phyloP scores from a whole-genome alignment of 53 echinoderm and acorn worm species.

The Echinometra lucunter region DNA sequence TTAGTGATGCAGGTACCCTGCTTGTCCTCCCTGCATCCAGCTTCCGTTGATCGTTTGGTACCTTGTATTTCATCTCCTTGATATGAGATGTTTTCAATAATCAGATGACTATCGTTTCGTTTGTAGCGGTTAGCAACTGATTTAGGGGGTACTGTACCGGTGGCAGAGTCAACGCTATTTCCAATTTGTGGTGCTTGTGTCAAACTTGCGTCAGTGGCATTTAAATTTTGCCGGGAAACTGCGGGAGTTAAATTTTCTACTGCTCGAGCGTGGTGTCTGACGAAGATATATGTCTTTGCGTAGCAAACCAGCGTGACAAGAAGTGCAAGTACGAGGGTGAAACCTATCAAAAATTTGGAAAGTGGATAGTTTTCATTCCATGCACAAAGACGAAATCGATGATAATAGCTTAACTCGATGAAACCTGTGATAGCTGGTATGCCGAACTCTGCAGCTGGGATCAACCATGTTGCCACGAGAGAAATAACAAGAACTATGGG shows the following conservation, averaged over 20 bases:
- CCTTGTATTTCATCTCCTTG: not conserved
- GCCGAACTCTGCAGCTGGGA: slow-evolving; percentile 49
- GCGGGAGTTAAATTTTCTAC: slow-evolving; percentile 7
- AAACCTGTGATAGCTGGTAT: slow-evolving; percentile 28
- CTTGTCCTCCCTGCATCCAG: not conserved
- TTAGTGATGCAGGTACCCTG: not conserved
- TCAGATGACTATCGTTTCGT: not conserved
- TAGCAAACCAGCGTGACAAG: slow-evolving; percentile 45
- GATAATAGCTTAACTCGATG: slow-evolving; percentile 49
- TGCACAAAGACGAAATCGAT: slow-evolving; percentile 59
- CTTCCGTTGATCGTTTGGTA: not conserved
- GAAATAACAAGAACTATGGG: slow-evolving; percentile 4
- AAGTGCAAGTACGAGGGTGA: slow-evolving; percentile 13
- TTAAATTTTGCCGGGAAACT: not conserved
- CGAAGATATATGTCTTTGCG: slow-evolving; percentile 58
- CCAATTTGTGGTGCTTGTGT: not conserved
- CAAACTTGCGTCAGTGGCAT: slow-evolving; percentile 1
- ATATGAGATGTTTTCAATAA: not conserved
- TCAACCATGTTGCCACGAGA: slow-evolving; percentile 33
- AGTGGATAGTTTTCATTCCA: slow-evolving; percentile 57
- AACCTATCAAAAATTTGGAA: slow-evolving; percentile 50
- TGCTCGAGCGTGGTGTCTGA: slow-evolving; percentile 45
- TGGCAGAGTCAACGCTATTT: not conserved
- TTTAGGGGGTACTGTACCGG: not conserved
- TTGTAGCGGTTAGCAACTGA: not conserved